phyloP scores from a whole-genome alignment of 2,797 vertebrate species.

The Tokudaia tokunoshimensis region DNA sequence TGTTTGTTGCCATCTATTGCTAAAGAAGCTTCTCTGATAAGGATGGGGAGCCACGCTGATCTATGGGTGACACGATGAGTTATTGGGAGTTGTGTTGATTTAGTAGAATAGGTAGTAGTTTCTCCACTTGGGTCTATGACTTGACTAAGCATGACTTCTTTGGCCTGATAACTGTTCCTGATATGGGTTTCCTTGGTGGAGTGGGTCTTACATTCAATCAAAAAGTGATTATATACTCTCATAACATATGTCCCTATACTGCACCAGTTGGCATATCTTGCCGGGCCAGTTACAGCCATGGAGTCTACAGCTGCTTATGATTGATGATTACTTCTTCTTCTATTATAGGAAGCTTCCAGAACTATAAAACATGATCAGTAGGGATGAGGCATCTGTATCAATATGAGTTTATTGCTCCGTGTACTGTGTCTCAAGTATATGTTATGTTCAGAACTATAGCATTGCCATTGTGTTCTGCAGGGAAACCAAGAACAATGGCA shows the following conservation, averaged over 20 bases:
- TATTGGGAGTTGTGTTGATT: background rate
- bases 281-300: no score
- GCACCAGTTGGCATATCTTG: background rate
- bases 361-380: background rate
- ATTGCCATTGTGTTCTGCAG: background rate
- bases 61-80: no score
- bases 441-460: background rate
- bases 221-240: background rate
- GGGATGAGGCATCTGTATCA: background rate
- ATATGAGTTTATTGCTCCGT: background rate
- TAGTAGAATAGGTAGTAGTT: background rate
- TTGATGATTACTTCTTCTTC: background rate
- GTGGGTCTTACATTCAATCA: background rate
- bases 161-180: background rate
- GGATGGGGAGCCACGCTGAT: no score
- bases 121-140: background rate
- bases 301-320: background rate
- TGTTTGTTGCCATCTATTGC: background rate
- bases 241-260: background rate
- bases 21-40: background rate
- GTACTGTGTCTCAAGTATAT: background rate
- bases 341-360: background rate
- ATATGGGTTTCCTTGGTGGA: background rate
- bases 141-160: background rate
- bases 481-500: background rate